Evolutionary conservation across 2,797 vertebrate species (phyloP).

Genomic region (Prionace glauca): DNA sequence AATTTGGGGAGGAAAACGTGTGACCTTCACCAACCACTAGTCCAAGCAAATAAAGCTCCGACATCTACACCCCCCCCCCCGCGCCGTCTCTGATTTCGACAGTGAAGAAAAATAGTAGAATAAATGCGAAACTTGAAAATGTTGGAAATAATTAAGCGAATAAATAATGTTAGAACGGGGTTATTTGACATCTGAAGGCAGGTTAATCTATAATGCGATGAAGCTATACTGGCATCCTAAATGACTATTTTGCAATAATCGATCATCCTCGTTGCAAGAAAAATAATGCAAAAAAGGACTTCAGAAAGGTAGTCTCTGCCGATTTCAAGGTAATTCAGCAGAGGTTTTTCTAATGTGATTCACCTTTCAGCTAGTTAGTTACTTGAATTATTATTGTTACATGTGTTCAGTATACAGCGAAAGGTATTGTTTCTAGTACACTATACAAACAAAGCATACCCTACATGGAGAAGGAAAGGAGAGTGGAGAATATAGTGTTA

Average conservation of each 20-base stretch:
- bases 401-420: no score
- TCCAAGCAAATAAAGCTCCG: not conserved
- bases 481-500: no score
- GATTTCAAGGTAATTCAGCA: not conserved
- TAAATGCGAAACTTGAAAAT: not conserved
- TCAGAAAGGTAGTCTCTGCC: not conserved
- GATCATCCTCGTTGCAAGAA: not conserved
- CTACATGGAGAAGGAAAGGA: no score
- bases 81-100: not conserved
- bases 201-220: not conserved
- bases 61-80: no score
- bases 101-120: not conserved
- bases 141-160: not conserved
- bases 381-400: not conserved
- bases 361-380: not conserved
- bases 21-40: not conserved
- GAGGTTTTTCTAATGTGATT: not conserved
- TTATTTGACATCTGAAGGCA: not conserved
- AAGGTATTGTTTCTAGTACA: no score
- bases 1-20: slow-evolving; percentile 20
- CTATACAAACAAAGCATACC: no score
- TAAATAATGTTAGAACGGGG: not conserved
- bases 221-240: not conserved
- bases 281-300: not conserved
- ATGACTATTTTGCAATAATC: not conserved